phyloP scores from a whole-genome alignment of 2,797 vertebrate species.

The Poeciliopsis gracilis region DNA sequence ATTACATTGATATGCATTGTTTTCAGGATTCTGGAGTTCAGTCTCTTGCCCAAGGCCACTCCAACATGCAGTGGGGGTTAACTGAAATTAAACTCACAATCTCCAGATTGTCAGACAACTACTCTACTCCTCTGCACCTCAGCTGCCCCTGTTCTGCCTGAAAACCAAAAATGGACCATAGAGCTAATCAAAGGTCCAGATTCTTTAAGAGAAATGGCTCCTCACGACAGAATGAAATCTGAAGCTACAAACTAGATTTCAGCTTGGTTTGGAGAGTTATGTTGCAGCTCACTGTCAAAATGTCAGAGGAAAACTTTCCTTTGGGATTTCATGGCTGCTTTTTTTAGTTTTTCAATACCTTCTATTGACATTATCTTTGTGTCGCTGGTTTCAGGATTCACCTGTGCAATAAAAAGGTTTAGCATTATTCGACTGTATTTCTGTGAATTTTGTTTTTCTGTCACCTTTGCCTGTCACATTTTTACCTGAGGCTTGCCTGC shows the following conservation, averaged over 20 bases:
- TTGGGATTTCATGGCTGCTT: neutral
- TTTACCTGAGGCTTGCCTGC: neutral
- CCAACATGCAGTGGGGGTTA: neutral
- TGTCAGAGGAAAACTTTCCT: slow-evolving; percentile 4
- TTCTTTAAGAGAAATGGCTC: neutral
- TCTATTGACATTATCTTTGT: neutral
- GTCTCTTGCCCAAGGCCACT: neutral
- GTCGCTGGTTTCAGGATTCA: neutral
- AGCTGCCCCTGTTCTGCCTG: neutral
- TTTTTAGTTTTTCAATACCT: neutral
- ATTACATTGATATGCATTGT: neutral
- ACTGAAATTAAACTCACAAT: slow-evolving; percentile 3
- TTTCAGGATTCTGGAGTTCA: neutral
- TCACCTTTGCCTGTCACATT: neutral
- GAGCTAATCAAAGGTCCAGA: neutral
- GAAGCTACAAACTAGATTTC: neutral
- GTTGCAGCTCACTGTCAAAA: slow-evolving; percentile 4
- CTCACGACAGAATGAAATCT: neutral
- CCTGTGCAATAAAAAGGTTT: neutral
- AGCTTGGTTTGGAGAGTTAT: neutral
- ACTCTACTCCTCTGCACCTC: neutral
- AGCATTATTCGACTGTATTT: neutral
- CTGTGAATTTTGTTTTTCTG: slow-evolving; percentile 8
- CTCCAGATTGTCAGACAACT: neutral
- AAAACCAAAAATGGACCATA: neutral